Base-by-base conservation (phyloP, 2,113 vertebrate species). In the Oreocharis arfaki region DNA sequence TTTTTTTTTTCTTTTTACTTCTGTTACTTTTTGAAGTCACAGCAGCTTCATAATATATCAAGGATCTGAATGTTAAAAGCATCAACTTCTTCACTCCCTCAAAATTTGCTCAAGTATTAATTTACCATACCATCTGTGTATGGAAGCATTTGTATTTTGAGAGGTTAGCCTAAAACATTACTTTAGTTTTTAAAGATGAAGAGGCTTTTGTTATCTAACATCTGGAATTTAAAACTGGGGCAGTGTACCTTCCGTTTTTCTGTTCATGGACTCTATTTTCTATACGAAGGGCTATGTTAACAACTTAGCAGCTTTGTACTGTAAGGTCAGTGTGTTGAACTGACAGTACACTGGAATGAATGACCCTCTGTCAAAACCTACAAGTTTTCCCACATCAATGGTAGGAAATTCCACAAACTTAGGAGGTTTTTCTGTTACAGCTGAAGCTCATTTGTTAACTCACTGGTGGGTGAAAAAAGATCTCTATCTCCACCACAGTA, bases 291-390 rank as follows among this genome's bases (percentile, higher is more conserved):
- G 19, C 44, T 86, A 1, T 35, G 16, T 77, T 87, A 81, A 49
- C 8, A 68, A 16, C 35, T 39, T 67, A 27, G 37, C 3, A 30
- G 3, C 32, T 60, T 83, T 50, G 1, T 50, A 9, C 8, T 67
- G 0, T 18, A 21, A n/a, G 15, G 7, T 26, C 41, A 22, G 0
- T 44, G 30, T 84, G 10, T 33, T 74, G 27, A 50, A 33, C 10
- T 61, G 39, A 19, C 23, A n/a, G 6, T 69, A 20, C 27, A 20
- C 33, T 71, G 84, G 42, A 63, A 63, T 50, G 9, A 59, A 49
- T 41, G 56, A 30, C 1, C 7, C 14, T 35, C 42, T 69, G 18
- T 60, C 47, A 87, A 81, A 91, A n/a, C 44, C 41, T 67, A 35
- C 7, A 22, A 30, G 33, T 75, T 79, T 83, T 82, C 3, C 5